A percentile compares a stretch with the other conserved stretches of the same genome.
phyloP scores from a whole-genome alignment of 2,113 vertebrate species.

The Cyanoliseus patagonus region DNA sequence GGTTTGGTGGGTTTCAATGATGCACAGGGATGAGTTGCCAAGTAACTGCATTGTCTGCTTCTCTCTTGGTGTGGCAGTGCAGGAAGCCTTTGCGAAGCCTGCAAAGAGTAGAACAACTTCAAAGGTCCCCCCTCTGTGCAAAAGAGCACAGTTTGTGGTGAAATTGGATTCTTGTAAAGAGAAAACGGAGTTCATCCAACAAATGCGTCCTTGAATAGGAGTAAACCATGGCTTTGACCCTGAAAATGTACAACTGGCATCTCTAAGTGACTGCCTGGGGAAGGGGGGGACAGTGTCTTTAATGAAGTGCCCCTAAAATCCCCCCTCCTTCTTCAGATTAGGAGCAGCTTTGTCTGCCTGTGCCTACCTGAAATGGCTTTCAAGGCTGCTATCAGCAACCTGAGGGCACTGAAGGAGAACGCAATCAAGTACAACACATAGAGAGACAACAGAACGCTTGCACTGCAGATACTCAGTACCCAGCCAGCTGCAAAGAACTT shows the following conservation, averaged over 20 bases:
- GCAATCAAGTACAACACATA: background rate
- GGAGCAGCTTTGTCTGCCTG: background rate
- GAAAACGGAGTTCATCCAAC: background rate
- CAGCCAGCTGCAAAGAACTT: background rate
- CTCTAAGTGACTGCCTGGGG: background rate
- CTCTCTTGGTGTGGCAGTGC: background rate
- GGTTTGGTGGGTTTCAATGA: background rate
- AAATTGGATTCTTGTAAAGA: background rate
- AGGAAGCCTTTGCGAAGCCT: background rate
- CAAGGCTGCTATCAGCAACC: background rate
- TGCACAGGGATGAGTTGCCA: background rate
- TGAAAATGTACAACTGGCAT: background rate
- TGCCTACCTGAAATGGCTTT: background rate
- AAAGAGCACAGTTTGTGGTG: background rate
- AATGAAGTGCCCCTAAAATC: background rate
- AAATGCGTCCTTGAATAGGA: background rate
- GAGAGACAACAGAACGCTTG: background rate
- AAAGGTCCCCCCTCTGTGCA: background rate
- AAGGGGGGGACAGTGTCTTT: fast-evolving
- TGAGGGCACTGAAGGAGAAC: background rate
- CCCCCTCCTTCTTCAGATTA: background rate
- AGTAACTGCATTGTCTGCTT: background rate
- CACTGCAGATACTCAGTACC: background rate
- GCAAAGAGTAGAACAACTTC: background rate
- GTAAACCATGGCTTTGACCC: background rate